phyloP scores from a whole-genome alignment of 2,797 vertebrate species.

The Gadopsis marmoratus region DNA sequence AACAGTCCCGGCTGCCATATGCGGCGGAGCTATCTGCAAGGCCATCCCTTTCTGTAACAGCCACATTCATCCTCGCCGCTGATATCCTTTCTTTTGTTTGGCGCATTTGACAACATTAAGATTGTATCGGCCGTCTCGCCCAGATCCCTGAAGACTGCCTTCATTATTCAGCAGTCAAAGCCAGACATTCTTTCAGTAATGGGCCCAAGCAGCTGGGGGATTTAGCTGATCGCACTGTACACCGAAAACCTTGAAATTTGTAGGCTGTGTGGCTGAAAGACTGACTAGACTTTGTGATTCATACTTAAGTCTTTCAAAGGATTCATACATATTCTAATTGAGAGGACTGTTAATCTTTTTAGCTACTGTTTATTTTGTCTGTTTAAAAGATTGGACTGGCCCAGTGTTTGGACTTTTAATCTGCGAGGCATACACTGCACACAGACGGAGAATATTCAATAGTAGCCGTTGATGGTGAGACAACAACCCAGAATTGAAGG shows the following conservation, averaged over 20 bases:
- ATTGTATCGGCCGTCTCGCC: slow-evolving; percentile 65
- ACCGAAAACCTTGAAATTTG: slow-evolving; percentile 48
- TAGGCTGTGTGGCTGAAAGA: slow-evolving; percentile 17
- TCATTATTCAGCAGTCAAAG: slow-evolving; percentile 74
- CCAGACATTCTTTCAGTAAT: slow-evolving; percentile 64
- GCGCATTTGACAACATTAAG: slow-evolving; percentile 75
- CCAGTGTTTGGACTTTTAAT: slow-evolving; percentile 33
- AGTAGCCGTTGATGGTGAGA: background rate
- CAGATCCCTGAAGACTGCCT: slow-evolving; percentile 58
- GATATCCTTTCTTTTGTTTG: slow-evolving; percentile 66
- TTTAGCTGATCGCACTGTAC: slow-evolving; percentile 56
- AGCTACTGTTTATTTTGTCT: slow-evolving; percentile 56
- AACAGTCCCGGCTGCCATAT: slow-evolving; percentile 26
- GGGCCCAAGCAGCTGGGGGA: slow-evolving; percentile 61
- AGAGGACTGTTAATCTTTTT: slow-evolving; percentile 54
- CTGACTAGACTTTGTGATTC: slow-evolving; percentile 45
- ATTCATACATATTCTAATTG: slow-evolving; percentile 60
- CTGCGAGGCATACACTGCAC: background rate
- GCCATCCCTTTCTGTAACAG: slow-evolving; percentile 34
- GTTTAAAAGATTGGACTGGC: slow-evolving; percentile 28
- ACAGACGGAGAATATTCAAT: slow-evolving; percentile 22
- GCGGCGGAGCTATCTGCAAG: slow-evolving; percentile 35
- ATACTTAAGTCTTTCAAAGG: slow-evolving; percentile 45
- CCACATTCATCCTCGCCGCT: slow-evolving; percentile 51
- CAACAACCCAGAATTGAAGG: background rate